These are phyloP conservation scores for Lutraria rhynchaena DNA, from an alignment of 1,140 invertebrate genomes.

Conservation along the genomic window DNA sequence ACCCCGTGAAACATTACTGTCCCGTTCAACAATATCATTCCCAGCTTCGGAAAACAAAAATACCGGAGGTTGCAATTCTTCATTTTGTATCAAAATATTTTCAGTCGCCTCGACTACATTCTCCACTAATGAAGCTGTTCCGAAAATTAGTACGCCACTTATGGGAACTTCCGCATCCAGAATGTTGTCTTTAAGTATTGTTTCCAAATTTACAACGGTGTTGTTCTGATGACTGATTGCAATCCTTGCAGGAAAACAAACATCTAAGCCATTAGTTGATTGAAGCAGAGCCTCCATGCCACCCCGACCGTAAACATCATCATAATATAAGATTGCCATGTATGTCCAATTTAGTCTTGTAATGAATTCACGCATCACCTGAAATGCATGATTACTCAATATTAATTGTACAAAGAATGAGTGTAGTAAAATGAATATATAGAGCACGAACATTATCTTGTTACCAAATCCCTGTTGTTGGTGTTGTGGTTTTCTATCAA, in stretches of 20 bases:
- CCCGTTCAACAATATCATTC: slow-evolving; percentile 6
- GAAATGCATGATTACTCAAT: no score
- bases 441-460: no score
- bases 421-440: not conserved
- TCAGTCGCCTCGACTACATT: slow-evolving; percentile 3
- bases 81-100: not conserved
- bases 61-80: not conserved
- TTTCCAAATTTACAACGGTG: slow-evolving; percentile 7
- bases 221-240: not conserved
- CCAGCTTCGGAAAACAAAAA: slow-evolving; percentile 47
- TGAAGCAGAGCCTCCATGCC: slow-evolving; percentile 2
- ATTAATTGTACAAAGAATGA: not conserved
- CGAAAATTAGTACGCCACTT: slow-evolving; percentile 46
- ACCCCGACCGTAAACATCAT: slow-evolving; percentile 49
- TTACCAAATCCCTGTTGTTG: no score
- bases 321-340: slow-evolving; percentile 32
- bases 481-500: no score
- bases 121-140: slow-evolving; percentile 11
- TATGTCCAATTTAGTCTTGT: slow-evolving; percentile 37
- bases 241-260: slow-evolving; percentile 36
- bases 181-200: slow-evolving; percentile 10
- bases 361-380: slow-evolving; percentile 37
- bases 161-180: not conserved
- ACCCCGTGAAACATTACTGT: slow-evolving; percentile 6
- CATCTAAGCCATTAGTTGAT: not conserved